phyloP scores from a whole-genome alignment of 2,113 vertebrate genomes.

The Phrynocephalus versicolor region DNA sequence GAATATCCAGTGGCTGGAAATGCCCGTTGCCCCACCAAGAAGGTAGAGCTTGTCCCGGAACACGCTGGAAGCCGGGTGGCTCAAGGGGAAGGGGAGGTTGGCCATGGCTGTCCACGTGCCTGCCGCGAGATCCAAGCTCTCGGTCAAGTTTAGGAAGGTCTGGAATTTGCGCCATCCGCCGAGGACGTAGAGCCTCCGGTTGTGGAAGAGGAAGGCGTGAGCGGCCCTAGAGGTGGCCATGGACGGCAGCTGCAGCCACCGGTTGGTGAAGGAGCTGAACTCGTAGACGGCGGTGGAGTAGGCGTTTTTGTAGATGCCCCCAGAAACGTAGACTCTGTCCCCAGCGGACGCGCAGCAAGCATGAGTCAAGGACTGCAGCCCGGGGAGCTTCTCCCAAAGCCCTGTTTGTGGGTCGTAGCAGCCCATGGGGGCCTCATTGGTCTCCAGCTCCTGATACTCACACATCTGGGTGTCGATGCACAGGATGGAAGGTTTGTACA shows the following conservation, averaged over 20 bases:
- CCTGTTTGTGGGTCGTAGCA: neutral
- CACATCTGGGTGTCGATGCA: conserved; percentile 14
- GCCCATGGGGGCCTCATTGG: neutral
- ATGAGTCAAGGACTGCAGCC: neutral
- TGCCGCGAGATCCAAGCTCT: neutral
- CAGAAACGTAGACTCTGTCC: conserved; percentile 3
- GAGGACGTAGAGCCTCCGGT: neutral
- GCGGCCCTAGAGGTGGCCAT: neutral
- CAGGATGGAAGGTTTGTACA: neutral
- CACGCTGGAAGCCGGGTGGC: neutral
- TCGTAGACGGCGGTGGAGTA: neutral
- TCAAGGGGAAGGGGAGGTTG: neutral
- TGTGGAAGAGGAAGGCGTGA: neutral
- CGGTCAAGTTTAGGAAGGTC: neutral
- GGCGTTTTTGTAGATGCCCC: neutral
- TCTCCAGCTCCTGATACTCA: neutral
- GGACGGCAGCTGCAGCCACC: neutral
- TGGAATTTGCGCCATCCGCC: conserved; percentile 20
- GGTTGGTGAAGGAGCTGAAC: neutral
- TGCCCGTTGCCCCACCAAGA: neutral
- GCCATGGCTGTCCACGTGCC: neutral
- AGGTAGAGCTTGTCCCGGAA: conserved; percentile 15
- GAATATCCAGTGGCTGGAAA: neutral
- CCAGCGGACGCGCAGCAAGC: neutral
- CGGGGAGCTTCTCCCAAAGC: conserved; percentile 11